Evolutionary conservation across 2,888 invertebrate species (phyloP).

Genomic region (Drosophila histrio): DNA sequence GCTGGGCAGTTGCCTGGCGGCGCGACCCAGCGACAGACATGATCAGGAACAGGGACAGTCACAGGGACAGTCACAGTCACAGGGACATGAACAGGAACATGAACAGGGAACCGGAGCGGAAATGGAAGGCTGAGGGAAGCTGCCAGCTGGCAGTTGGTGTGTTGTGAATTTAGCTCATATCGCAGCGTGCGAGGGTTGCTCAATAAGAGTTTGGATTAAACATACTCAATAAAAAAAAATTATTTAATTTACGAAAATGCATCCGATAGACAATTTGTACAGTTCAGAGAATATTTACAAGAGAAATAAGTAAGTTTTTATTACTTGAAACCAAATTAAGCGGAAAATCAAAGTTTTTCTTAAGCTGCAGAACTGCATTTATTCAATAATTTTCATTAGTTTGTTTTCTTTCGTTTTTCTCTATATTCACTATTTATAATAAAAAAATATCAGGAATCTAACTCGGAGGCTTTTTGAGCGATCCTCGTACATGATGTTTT

Average conservation of each 20-base stretch:
- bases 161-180: conserved; percentile 55
- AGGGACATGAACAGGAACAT: not conserved
- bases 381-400: too few relatives aligned
- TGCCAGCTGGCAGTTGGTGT: conserved; percentile 9
- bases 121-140: not conserved
- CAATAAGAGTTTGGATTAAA: not conserved
- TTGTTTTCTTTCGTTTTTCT: too few relatives aligned
- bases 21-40: conserved; percentile 12
- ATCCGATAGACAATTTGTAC: not conserved
- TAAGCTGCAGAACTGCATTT: too few relatives aligned
- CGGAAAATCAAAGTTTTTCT: not conserved
- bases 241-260: not conserved
- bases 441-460: not conserved
- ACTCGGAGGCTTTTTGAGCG: not conserved
- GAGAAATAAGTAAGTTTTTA: not conserved
- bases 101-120: not conserved
- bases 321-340: not conserved
- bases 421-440: too few relatives aligned
- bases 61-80: not conserved
- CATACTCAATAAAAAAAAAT: not conserved
- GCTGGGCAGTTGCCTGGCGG: conserved; percentile 71
- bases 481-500: conserved; percentile 32
- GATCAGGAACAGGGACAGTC: not conserved
- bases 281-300: not conserved
- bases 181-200: conserved; percentile 46